A percentile compares a stretch with the other conserved stretches of the same genome.
Evolutionary conservation across 2,113 vertebrate genomes (phyloP).

Genomic region (Brienomyrus longianalis): DNA sequence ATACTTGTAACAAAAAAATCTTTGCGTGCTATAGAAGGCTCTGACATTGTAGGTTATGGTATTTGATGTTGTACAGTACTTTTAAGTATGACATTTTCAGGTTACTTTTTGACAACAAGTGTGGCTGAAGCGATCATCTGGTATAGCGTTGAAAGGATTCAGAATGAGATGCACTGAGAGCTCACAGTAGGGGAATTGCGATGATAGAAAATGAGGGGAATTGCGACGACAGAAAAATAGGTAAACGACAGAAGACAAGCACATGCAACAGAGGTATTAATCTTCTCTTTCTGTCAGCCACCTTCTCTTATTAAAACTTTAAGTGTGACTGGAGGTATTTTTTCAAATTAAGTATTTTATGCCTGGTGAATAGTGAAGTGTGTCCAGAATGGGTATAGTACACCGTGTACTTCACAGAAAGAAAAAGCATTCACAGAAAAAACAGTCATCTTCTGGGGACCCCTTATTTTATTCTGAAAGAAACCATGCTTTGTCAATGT

Average conservation of each 20-base stretch:
- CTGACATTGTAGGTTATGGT: background rate
- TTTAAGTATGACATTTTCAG: background rate
- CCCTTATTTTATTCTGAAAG: background rate
- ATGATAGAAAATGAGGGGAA: background rate
- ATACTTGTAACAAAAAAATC: background rate
- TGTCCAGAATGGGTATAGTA: background rate
- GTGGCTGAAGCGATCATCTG: background rate
- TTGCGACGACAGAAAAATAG: background rate
- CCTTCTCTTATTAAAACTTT: background rate
- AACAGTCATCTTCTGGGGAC: background rate
- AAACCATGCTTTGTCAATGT: slow-evolving; percentile 4
- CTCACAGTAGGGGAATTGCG: background rate
- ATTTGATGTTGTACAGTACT: background rate
- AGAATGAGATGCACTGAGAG: background rate
- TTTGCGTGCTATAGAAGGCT: background rate
- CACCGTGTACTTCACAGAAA: background rate
- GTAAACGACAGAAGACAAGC: background rate
- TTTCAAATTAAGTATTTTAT: slow-evolving; percentile 8
- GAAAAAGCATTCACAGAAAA: background rate
- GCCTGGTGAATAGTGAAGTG: background rate
- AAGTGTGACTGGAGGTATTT: background rate
- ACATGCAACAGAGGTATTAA: background rate
- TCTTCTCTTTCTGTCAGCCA: background rate
- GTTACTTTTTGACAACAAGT: background rate
- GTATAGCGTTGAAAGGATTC: background rate